Evolutionary conservation across 2,888 invertebrate genomes (phyloP), one percentile per base, ranked within the genome.

Genomic region (Clepsis dumicolana): DNA sequence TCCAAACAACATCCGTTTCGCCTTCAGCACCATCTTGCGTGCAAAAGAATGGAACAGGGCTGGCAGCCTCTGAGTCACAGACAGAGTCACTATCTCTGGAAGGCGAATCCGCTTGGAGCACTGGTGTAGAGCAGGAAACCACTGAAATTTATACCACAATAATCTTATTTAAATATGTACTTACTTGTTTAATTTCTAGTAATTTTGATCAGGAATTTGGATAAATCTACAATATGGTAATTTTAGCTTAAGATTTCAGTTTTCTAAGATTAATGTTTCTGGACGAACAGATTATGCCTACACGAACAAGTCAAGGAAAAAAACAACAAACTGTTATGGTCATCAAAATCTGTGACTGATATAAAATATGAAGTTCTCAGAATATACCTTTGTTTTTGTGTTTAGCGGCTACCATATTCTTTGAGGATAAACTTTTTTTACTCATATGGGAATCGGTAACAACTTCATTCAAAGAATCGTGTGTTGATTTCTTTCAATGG

Each of bases 21-120:
- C 93, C 94, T 71, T 92, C 91, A 1, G 89, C 84, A 12, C 93
- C 94, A 83, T 94, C 94, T 82, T 94, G 94, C 1, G 94, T 94
- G 72, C 93, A 94, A 10, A 91, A 72, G 78, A 94, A 94, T 8
- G 92, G 93, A 0, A 94, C 92, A 4, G 94, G 94, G 71, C 93
- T 93, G 0, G 87, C 87, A 14, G 89, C 84, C 57, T 92, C 93
- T 0, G 93, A 93, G 71, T 88, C 91, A 74, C 81, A 88, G 41
- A 91, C 75, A 4, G 92, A 91, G 73, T 91, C 92, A 75, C 91
- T 93, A 60, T 93, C 93, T 65, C 89, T 82, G 7, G 90, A 89
- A 8, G 94, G 91, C 1, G 93, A 93, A 27, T 90, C 88, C 14
- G 80, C 74, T 21, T 79, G 77, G 65, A 84, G 86, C 74, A 91